Base-by-base conservation (phyloP, 2,888 invertebrate species). In the Eristalis pertinax region DNA sequence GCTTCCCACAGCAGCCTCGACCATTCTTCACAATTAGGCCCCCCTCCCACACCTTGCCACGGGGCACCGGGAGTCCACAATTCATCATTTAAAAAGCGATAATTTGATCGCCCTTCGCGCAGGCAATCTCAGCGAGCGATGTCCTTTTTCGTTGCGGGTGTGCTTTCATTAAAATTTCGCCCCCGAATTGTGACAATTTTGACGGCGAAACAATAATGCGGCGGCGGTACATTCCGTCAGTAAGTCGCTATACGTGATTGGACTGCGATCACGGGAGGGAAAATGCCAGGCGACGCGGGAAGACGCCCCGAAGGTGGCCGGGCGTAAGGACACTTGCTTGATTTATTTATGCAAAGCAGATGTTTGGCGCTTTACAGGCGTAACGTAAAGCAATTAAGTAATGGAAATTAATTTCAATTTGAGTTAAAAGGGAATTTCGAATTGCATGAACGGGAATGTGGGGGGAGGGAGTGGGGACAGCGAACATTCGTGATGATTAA, bases 381-480 rank as follows among this genome's bases (percentile, higher is more conserved):
- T 67, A 84, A 67, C 70, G 80, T 80, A 67, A 72, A 75, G 75
- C 84, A 84, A 79, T 80, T 84, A 80, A 75, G 67, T 81, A 81
- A 81, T 81, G 77, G 77, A 69, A 85, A 85, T 81, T 85, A 85
- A 85, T 81, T 81, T 85, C 68, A 81, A 85, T 85, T 85, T 85
- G 73, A 77, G 81, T 72, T 43, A 81, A 77, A 79, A 73, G 70
- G 56, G 41, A 76, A 67, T 68, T 58, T 68, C 24, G 29, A 43
- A 68, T 19, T 38, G 68, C 24, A 50, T 4, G 41, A n/a, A 1
- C 8, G 41, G n/a, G 13, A 26, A 38, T 3, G 60, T 26, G 22
- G 32, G 24, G 1, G 32, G 24, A 1, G 24, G 41, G 7, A 29
- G 64, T n/a, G 64, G 65, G 70, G 79, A 68, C 84, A n/a, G 70